Evolutionary conservation across 1,140 invertebrate species (phyloP).

Genomic region (Halictus rubicundus): DNA sequence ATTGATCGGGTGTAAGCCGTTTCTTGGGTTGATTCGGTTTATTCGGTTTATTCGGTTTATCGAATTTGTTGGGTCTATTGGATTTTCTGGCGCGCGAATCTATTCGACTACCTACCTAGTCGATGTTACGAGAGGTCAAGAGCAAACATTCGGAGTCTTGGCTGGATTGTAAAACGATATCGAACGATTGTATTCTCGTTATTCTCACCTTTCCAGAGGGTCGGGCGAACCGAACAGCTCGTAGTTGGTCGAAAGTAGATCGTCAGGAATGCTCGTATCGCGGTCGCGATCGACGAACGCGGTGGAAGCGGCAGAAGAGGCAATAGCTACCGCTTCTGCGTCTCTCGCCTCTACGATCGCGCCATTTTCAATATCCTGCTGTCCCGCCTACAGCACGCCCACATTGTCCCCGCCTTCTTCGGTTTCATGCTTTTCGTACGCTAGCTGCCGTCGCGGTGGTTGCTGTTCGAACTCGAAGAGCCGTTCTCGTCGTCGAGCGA

Average conservation of each 20-base stretch:
- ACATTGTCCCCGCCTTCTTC: constrained; percentile 73
- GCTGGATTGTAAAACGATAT: background rate
- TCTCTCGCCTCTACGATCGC: constrained; percentile 67
- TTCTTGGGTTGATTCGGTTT: fast-evolving
- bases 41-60: too few species aligned
- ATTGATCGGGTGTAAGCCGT: too few species aligned
- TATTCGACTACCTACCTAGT: background rate
- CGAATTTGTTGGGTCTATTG: too few species aligned
- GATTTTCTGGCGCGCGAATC: background rate
- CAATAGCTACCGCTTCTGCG: constrained; percentile 59
- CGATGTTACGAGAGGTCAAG: background rate
- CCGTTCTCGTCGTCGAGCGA: constrained; percentile 1
- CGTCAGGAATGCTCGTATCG: constrained; percentile 54
- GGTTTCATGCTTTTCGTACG: constrained; percentile 71
- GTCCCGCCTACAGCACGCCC: constrained; percentile 79
- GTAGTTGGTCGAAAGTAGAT: constrained; percentile 64
- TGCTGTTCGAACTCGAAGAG: constrained; percentile 30
- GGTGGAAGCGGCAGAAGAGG: constrained; percentile 10
- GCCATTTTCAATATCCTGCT: constrained; percentile 79
- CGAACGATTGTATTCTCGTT: background rate
- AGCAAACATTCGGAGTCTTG: background rate
- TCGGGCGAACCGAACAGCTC: constrained; percentile 50
- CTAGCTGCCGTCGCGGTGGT: constrained; percentile 52
- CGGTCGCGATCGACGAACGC: constrained; percentile 45
- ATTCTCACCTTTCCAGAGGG: constrained; percentile 67